A percentile compares a stretch with the other conserved stretches of the same genome.
Evolutionary conservation across 2,888 invertebrate species (phyloP).

Genomic region (Lomographa bimaculata): DNA sequence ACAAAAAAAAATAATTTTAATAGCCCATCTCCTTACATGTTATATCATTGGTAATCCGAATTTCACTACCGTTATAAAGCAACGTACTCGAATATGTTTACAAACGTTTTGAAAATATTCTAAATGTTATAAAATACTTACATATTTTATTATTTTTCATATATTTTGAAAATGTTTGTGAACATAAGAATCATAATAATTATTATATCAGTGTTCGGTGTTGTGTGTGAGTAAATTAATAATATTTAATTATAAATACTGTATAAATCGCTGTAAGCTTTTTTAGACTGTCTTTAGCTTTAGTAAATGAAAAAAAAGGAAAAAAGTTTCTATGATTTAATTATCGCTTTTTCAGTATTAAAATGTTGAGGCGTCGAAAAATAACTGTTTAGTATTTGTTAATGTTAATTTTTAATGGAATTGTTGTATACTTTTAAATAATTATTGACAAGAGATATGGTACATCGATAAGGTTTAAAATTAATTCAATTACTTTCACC

Average conservation of each 20-base stretch:
- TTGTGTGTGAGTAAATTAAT: constrained; percentile 48
- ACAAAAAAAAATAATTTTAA: too few relatives aligned
- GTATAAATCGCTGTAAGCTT: constrained; percentile 41
- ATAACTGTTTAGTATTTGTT: constrained; percentile 21
- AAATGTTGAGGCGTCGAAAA: constrained; percentile 55
- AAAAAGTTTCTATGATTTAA: constrained; percentile 13
- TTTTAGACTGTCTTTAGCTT: constrained; percentile 61
- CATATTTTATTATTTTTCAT: too few relatives aligned
- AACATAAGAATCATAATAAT: too few relatives aligned
- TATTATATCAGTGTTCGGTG: constrained; percentile 49
- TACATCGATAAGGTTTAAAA: too few relatives aligned
- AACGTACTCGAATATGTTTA: too few relatives aligned
- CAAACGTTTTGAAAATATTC: too few relatives aligned
- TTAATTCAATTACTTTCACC: too few relatives aligned
- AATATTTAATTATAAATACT: constrained; percentile 22
- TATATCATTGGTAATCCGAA: too few relatives aligned
- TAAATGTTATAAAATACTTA: too few relatives aligned
- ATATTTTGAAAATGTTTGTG: background rate
- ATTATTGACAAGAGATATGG: too few relatives aligned
- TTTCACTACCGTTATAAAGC: too few relatives aligned
- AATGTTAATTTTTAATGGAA: constrained; percentile 22
- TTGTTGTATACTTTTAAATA: constrained; percentile 13
- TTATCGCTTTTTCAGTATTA: constrained; percentile 62
- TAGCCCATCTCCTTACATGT: too few relatives aligned
- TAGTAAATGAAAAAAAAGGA: constrained; percentile 30